phyloP scores from a whole-genome alignment of 2,113 vertebrate genomes.

The Larimichthys crocea region DNA sequence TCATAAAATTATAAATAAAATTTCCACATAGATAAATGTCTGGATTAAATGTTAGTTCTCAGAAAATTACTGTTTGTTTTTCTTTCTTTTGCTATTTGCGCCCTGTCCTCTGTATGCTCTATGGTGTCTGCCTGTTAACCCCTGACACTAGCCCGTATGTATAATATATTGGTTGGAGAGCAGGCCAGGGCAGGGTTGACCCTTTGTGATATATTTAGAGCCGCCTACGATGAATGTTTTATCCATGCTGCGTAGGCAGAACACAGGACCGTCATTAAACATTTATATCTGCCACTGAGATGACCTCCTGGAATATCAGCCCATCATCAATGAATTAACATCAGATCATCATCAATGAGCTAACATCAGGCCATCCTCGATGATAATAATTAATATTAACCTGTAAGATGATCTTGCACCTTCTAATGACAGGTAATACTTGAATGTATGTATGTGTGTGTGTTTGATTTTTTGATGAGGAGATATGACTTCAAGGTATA shows the following conservation, averaged over 20 bases:
- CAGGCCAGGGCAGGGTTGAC: conserved; percentile 63
- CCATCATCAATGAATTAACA: conserved; percentile 78
- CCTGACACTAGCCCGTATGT: conserved; percentile 59
- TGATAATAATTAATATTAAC: no score
- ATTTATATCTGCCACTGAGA: conserved; percentile 86
- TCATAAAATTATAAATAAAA: background rate
- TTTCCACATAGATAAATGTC: background rate
- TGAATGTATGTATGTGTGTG: background rate
- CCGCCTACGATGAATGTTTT: conserved; percentile 86
- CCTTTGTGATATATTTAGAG: conserved; percentile 84
- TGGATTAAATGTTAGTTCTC: background rate
- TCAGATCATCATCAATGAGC: conserved; percentile 41
- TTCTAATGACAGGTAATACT: background rate
- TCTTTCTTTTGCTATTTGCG: conserved; percentile 5
- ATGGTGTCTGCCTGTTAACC: conserved; percentile 62
- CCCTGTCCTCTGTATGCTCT: conserved; percentile 12
- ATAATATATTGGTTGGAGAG: conserved; percentile 64
- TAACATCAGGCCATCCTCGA: background rate
- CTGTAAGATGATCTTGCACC: background rate
- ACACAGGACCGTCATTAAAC: conserved; percentile 86
- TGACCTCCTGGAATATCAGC: conserved; percentile 84
- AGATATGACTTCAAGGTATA: background rate
- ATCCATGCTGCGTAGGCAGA: conserved; percentile 83
- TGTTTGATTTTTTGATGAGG: background rate
- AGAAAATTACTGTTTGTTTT: background rate